Evolutionary conservation across 2,888 invertebrate species (phyloP), one percentile per base, ranked within the genome.

Genomic region (Pegoplata infirma): DNA sequence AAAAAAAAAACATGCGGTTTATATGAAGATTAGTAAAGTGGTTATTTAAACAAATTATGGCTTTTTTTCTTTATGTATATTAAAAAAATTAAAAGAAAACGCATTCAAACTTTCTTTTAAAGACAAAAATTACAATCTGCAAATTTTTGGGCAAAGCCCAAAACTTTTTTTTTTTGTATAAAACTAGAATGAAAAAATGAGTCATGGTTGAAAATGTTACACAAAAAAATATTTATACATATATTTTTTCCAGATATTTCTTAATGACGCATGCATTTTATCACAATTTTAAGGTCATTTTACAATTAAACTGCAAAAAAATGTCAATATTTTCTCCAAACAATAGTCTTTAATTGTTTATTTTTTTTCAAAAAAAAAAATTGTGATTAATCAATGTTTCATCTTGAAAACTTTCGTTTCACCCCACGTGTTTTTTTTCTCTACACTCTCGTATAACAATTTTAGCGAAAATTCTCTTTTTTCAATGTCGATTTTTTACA

Each of bases 361-460:
- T n/a, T n/a, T n/a, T n/a, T n/a, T n/a, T n/a, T n/a, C n/a, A n/a
- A n/a, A n/a, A n/a, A n/a, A n/a, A n/a, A n/a, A n/a, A n/a, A n/a
- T n/a, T n/a, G n/a, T n/a, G n/a, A n/a, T n/a, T n/a, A n/a, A n/a
- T n/a, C 5, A 51, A 58, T 21, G 46, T 25, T 14, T 12, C 16
- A 14, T 68, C 1, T 58, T 55, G 16, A n/a, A 28, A 14, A 46
- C 44, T 10, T 14, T 40, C 36, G 14, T 58, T 36, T 19, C 49
- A 55, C 59, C 73, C 74, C 78, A 74, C 74, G 74, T 74, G 78
- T 23, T 61, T 67, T 69, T 56, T 58, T 67, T 51, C 10, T 19
- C 17, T 3, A 14, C 3, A 25, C 5, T n/a, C n/a, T n/a, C n/a
- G 17, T 23, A 8, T 7, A 19, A n/a, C 6, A 46, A 47, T 61